Conservation (phyloP, 2,888 invertebrate genomes). For the Thysanoteuthis rhombus region DNA sequence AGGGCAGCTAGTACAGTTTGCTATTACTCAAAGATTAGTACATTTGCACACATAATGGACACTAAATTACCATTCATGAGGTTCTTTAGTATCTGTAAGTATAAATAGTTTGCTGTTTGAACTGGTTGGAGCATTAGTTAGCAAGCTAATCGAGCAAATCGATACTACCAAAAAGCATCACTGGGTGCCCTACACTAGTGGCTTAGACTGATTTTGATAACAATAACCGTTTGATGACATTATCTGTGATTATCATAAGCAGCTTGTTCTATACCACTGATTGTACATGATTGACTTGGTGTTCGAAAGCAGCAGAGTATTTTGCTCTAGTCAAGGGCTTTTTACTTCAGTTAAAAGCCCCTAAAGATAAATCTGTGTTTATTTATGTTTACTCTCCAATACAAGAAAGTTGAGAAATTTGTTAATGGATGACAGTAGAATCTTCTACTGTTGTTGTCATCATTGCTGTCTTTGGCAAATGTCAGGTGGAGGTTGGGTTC, state of each 20-base stretch:
- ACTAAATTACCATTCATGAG: no score
- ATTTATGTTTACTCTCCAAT: not conserved
- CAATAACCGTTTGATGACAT: no score
- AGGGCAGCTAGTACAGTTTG: no score
- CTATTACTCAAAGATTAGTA: no score
- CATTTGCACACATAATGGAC: no score
- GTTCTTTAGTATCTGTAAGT: no score
- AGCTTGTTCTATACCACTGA: not conserved
- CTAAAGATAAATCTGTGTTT: not conserved
- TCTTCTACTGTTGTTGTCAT: not conserved
- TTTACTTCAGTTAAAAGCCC: not conserved
- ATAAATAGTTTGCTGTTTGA: no score
- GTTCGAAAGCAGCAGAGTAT: not conserved
- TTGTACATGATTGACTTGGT: not conserved
- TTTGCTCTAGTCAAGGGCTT: not conserved
- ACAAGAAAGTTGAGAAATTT: not conserved
- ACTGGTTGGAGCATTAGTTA: no score
- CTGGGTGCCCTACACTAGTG: no score
- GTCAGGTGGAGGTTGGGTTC: not conserved
- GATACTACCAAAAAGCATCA: no score
- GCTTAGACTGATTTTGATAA: no score
- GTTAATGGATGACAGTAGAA: not conserved
- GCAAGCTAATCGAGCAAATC: no score
- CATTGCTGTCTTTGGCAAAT: not conserved
- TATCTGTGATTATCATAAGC: not conserved